A percentile compares a stretch with the other conserved stretches of the same genome.
Conservation (phyloP, 2,797 vertebrate species). For the Ambastaia sidthimunki region DNA sequence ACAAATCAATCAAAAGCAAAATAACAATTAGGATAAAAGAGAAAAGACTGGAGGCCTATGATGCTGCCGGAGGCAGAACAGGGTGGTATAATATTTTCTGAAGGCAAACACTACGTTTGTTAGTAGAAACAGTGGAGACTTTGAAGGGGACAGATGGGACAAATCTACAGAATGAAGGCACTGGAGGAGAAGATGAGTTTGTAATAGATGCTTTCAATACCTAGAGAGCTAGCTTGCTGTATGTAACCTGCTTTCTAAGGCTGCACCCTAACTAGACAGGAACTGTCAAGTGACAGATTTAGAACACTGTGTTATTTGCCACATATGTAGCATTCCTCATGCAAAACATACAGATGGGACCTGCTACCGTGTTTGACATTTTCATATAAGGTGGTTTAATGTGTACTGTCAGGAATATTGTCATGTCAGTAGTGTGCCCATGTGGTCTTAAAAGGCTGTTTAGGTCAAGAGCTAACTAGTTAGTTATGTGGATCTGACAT, state of each 20-base stretch:
- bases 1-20: neutral
- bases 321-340: too few relatives aligned
- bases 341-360: too few relatives aligned
- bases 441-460: neutral
- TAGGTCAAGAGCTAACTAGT: neutral
- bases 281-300: too few relatives aligned
- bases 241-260: too few relatives aligned
- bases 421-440: too few relatives aligned
- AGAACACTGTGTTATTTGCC: too few relatives aligned
- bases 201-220: neutral
- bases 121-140: neutral
- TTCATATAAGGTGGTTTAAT: too few relatives aligned
- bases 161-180: neutral
- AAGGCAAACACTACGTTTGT: neutral
- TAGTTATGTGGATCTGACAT: neutral
- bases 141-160: neutral
- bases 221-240: neutral
- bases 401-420: too few relatives aligned
- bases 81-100: neutral
- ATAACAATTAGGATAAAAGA: neutral
- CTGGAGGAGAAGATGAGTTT: neutral
- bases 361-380: too few relatives aligned
- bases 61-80: neutral
- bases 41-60: neutral
- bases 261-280: too few relatives aligned